Evolutionary conservation across 1,140 invertebrate species (phyloP).

Genomic region (Neodiprion lecontei): DNA sequence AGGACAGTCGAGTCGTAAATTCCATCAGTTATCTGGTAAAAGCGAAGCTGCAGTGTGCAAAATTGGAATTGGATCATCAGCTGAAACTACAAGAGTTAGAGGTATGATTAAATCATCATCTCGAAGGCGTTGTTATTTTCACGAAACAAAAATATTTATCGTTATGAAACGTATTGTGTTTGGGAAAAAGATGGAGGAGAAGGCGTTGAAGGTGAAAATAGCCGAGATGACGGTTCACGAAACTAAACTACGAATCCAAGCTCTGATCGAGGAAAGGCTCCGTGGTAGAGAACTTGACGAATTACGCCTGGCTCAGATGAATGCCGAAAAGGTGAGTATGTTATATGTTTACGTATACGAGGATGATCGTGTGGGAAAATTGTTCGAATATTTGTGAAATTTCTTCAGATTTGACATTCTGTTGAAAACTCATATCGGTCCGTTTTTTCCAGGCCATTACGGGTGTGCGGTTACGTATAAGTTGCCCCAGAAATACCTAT

Average conservation of each 20-base stretch:
- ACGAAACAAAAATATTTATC: too few relatives aligned
- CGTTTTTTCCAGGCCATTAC: too few relatives aligned
- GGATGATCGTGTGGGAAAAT: constrained; percentile 24
- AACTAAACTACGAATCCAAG: constrained; percentile 33
- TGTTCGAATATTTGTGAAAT: too few relatives aligned
- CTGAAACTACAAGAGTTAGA: constrained; percentile 6
- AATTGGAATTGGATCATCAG: constrained; percentile 16
- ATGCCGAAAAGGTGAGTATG: background rate
- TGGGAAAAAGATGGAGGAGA: constrained; percentile 34
- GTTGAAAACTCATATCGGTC: too few relatives aligned
- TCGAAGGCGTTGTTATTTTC: background rate
- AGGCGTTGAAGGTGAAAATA: constrained; percentile 36
- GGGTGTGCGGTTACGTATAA: too few relatives aligned
- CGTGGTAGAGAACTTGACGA: constrained; percentile 6
- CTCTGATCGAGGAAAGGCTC: constrained; percentile 8
- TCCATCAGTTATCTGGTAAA: background rate
- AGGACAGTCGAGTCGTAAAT: background rate
- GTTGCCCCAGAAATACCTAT: too few relatives aligned
- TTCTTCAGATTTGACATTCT: too few relatives aligned
- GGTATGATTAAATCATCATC: background rate
- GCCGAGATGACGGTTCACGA: constrained; percentile 39
- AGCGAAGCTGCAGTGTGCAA: background rate
- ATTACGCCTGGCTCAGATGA: background rate
- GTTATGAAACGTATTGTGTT: too few relatives aligned
- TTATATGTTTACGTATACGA: constrained; percentile 27